Evolutionary conservation across 64 coral and sea anemone species (phyloP).

Genomic region (Montipora cactus): DNA sequence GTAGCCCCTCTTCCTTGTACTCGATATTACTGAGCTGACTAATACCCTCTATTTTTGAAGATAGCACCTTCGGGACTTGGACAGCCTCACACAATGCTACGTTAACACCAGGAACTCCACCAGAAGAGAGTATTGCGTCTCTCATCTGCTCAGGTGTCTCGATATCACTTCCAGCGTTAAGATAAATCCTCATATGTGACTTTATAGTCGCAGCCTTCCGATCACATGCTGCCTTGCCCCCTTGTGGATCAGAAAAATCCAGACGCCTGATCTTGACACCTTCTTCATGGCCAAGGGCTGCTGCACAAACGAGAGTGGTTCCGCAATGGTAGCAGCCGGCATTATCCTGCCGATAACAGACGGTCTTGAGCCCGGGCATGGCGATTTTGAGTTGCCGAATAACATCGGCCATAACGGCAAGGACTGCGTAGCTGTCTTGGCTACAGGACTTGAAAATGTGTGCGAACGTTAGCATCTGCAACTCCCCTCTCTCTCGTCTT

Average conservation of each 20-base stretch:
- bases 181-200: constrained; percentile 44
- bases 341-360: constrained; percentile 8
- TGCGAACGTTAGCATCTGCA: constrained; percentile 14
- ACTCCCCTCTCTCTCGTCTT: neutral
- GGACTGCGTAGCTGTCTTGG: neutral
- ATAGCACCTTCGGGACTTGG: too few species aligned
- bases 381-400: constrained; percentile 17
- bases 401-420: constrained; percentile 18
- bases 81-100: constrained; percentile 48
- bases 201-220: constrained; percentile 54
- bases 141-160: constrained; percentile 34
- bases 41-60: too few species aligned
- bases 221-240: constrained; percentile 50
- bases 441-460: constrained; percentile 5
- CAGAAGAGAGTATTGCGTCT: neutral
- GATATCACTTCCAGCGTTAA: constrained; percentile 52
- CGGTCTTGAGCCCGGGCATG: constrained; percentile 1
- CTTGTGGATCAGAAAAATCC: constrained; percentile 68
- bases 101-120: constrained; percentile 56
- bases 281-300: constrained; percentile 33
- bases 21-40: constrained; percentile 34
- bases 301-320: constrained; percentile 52
- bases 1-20: constrained; percentile 9
- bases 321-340: constrained; percentile 34
- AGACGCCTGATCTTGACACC: constrained; percentile 52